A percentile compares a stretch with the other conserved stretches of the same genome.
These are phyloP conservation scores for Pyrocoelia pectoralis DNA, from an alignment of 2,888 invertebrate genomes.

Conservation along the genomic window DNA sequence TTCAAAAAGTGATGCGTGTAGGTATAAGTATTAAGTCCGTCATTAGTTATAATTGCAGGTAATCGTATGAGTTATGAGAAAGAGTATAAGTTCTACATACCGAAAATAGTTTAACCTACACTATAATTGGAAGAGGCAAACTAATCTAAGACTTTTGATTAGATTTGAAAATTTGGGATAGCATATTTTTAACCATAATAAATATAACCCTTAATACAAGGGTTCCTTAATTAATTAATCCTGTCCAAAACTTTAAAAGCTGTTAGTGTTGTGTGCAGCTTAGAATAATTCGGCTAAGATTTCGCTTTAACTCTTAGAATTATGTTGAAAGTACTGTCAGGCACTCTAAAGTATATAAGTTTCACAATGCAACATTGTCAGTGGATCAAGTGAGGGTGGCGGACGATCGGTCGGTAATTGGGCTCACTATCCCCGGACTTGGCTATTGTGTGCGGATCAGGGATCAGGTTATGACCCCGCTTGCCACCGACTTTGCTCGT, in stretches of 20 bases:
- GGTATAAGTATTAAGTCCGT: constrained; percentile 27
- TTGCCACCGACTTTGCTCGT: constrained; percentile 48
- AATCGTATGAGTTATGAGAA: constrained; percentile 19
- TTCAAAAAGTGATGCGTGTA: constrained; percentile 32
- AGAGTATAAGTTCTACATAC: not conserved
- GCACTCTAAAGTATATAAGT: constrained; percentile 38
- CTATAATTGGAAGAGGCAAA: constrained; percentile 9
- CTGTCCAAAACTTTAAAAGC: constrained; percentile 31
- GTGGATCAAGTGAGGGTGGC: constrained; percentile 39
- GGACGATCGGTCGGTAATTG: constrained; percentile 45
- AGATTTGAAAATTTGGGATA: constrained; percentile 8
- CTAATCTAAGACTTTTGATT: constrained; percentile 11
- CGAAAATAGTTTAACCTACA: not conserved
- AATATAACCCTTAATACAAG: constrained; percentile 19
- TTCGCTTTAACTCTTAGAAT: constrained; percentile 39
- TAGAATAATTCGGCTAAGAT: constrained; percentile 37
- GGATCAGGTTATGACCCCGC: constrained; percentile 59
- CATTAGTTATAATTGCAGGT: constrained; percentile 30
- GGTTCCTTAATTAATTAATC: constrained; percentile 28
- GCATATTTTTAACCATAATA: constrained; percentile 11
- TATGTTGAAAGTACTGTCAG: constrained; percentile 40
- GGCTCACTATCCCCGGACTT: constrained; percentile 40
- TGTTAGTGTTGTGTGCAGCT: constrained; percentile 32
- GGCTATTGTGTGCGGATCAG: constrained; percentile 49
- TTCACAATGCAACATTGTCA: constrained; percentile 39